phyloP scores from a whole-genome alignment of 2,888 invertebrate species.

The Hydrotaea diabolus region DNA sequence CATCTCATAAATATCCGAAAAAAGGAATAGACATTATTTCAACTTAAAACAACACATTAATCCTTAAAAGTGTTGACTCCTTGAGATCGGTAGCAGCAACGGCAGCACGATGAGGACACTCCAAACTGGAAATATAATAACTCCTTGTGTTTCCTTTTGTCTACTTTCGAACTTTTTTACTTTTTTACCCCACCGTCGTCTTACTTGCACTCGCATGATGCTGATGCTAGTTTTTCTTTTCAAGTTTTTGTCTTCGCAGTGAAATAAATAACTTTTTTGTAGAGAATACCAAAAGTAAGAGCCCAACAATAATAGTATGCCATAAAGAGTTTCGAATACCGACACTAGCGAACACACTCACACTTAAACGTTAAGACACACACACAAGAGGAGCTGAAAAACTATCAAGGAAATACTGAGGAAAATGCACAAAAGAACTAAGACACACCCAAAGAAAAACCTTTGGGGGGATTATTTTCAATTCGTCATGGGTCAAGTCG shows the following conservation, averaged over 20 bases:
- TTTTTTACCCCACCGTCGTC: not conserved
- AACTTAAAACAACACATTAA: slow-evolving; percentile 40
- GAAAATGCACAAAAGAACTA: not conserved
- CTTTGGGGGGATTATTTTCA: not conserved
- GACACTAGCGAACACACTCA: not conserved
- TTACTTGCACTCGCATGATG: not conserved
- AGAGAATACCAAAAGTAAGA: slow-evolving; percentile 12
- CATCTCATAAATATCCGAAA: slow-evolving; percentile 9
- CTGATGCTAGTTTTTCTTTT: slow-evolving; percentile 20
- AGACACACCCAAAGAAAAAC: not conserved
- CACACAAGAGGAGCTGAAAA: not conserved
- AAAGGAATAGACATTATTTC: slow-evolving; percentile 27
- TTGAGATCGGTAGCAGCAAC: slow-evolving; percentile 1
- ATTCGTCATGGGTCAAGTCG: no score
- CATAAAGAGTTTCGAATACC: slow-evolving; percentile 1
- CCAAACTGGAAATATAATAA: slow-evolving; percentile 38
- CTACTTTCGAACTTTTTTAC: not conserved
- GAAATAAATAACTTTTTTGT: slow-evolving; percentile 37
- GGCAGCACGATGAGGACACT: not conserved
- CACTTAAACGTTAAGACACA: slow-evolving; percentile 1
- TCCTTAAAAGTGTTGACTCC: slow-evolving; percentile 35
- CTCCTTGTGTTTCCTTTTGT: slow-evolving; percentile 23
- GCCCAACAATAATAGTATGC: slow-evolving; percentile 23
- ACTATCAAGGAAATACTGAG: not conserved
- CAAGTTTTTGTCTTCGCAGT: not conserved